These are phyloP conservation scores for Panagrolaimus sp. DNA, from an alignment of 1,140 invertebrate genomes.

Conservation along the genomic window DNA sequence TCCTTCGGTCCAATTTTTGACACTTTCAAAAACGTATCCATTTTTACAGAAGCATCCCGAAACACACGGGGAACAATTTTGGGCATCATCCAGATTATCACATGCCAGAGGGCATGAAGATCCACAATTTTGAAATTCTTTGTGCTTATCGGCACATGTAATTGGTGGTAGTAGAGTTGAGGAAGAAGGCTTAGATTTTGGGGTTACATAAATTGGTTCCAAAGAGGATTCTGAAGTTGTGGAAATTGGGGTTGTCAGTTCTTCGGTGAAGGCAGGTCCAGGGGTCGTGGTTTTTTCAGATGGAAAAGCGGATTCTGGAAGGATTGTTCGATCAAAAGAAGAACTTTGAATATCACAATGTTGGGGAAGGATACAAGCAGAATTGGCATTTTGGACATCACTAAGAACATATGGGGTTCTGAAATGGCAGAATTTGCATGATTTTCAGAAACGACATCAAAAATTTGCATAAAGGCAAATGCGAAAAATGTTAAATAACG, in stretches of 20 bases:
- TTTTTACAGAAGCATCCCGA: slow-evolving; percentile 18
- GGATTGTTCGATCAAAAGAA: too few species aligned
- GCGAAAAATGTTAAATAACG: too few species aligned
- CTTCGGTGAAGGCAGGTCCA: too few species aligned
- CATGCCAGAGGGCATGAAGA: slow-evolving; percentile 15
- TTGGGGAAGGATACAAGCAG: neutral
- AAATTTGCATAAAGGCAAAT: too few species aligned
- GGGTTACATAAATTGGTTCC: too few species aligned
- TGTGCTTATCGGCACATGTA: neutral
- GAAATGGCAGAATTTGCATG: too few species aligned
- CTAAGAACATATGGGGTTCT: slow-evolving; percentile 4
- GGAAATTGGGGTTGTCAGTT: too few species aligned
- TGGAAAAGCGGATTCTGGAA: too few species aligned
- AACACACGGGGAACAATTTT: slow-evolving; percentile 14
- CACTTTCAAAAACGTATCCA: slow-evolving; percentile 8
- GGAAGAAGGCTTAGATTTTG: too few species aligned
- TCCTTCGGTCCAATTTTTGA: neutral
- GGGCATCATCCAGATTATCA: neutral
- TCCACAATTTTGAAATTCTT: slow-evolving; percentile 7
- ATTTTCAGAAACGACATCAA: too few species aligned
- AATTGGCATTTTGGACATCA: slow-evolving; percentile 7
- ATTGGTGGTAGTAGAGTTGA: neutral
- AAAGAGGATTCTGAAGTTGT: too few species aligned
- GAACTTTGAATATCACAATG: slow-evolving; percentile 1
- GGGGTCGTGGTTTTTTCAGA: too few species aligned